Base-by-base conservation (phyloP, 1,140 invertebrate species). In the Glomeris maerens region DNA sequence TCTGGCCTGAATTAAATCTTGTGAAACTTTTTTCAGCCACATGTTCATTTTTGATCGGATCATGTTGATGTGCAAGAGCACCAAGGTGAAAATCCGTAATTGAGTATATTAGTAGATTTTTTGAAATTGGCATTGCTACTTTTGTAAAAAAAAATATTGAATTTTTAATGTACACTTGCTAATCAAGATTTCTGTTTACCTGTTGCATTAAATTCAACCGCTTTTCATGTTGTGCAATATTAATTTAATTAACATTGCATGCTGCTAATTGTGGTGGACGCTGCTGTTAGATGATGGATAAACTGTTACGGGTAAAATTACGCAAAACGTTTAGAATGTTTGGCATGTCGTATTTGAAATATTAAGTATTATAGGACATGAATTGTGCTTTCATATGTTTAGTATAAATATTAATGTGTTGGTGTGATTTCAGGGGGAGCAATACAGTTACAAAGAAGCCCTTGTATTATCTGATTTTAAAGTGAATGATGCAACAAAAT, bases 11-110 rank as follows among this genome's bases (percentile, higher is more conserved):
- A 42, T 42, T 42, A 21, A 42, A 29, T 14, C 17, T 1, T 60
- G 29, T 39, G 56, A 53, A 54, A 56, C 60, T 57, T 57, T 42
- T 66, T 67, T 45, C 64, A 79, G 90, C 65, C 94, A 93, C 66
- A 85, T 92, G 14, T 98, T 98, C 67, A 79, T 98, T 25, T 97
- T 98, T 70, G 91, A 97, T 64, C 92, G 92, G 75, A 84, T 92
- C 25, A 81, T 98, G 69, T 75, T 98, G 47, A 81, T 97, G 67
- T 96, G 92, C 64, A 98, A 97, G 71, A 75, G 82, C 13, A 74
- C 79, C 22, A 78, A 81, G 70, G 82, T 84, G 60, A 77, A 28
- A 22, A 51, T 27, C 23, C 22, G 27, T 45, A 31, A 27, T 14
- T 50, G 14, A 26, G 22, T 49, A 5, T 22, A 14, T 52, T 26